Percentiles rank a stretch among this genome's conserved stretches.
phyloP scores from a whole-genome alignment of 2,113 vertebrate genomes.

The Odocoileus hemionus region DNA sequence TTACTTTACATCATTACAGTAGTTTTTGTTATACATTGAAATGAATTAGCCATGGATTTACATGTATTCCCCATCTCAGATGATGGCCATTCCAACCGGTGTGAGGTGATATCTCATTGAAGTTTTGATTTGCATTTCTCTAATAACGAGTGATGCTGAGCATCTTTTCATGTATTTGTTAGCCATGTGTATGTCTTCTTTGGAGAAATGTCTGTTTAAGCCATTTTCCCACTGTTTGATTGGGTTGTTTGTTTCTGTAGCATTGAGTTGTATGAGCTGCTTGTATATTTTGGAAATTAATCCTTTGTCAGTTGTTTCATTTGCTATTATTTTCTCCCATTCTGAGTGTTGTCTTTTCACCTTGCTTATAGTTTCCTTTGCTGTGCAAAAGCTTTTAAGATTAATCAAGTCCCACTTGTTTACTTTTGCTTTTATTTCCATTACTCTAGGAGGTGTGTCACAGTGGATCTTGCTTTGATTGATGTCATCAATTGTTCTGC shows the following conservation, averaged over 20 bases:
- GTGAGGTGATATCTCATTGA: not conserved
- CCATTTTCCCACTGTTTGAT: not conserved
- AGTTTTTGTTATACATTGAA: too few relatives aligned
- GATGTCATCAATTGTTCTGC: not conserved
- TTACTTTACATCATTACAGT: too few relatives aligned
- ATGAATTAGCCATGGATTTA: too few relatives aligned
- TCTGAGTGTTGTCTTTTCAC: not conserved
- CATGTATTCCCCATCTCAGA: too few relatives aligned
- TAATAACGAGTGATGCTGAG: not conserved
- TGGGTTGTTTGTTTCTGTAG: not conserved
- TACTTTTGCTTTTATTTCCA: not conserved
- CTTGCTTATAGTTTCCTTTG: not conserved
- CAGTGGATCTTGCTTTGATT: not conserved
- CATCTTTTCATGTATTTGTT: not conserved
- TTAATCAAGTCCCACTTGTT: not conserved
- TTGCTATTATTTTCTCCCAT: not conserved
- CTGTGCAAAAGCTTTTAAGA: not conserved
- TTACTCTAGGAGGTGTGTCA: not conserved
- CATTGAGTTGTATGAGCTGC: not conserved
- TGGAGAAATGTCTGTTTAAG: not conserved
- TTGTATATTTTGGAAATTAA: not conserved
- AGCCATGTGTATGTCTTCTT: not conserved
- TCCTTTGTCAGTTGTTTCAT: not conserved
- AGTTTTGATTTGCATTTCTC: not conserved
- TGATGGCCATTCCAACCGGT: accelerated